Percentiles rank a stretch among this genome's conserved stretches.
Evolutionary conservation across 1,140 invertebrate genomes (phyloP).

Genomic region (Ostrea edulis): DNA sequence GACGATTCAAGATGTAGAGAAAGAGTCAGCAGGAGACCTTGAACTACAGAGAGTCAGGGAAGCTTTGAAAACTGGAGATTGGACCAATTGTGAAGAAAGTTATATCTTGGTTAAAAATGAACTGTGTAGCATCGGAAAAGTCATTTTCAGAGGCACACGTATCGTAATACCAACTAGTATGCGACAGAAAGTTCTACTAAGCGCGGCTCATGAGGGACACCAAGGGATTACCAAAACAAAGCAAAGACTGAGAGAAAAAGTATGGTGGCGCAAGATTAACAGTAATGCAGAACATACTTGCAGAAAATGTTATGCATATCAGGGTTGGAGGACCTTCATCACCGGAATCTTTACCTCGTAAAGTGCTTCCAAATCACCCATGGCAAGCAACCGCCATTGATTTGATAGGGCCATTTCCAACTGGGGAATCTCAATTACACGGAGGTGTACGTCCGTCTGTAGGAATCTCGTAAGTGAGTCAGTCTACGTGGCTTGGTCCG

Average conservation of each 20-base stretch:
- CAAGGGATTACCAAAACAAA: constrained; percentile 73
- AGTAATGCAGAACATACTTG: constrained; percentile 65
- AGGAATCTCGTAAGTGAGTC: no score
- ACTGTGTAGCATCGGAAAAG: constrained; percentile 52
- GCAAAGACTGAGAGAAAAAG: constrained; percentile 69
- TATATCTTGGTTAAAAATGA: constrained; percentile 54
- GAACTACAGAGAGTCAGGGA: constrained; percentile 44
- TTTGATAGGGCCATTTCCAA: constrained; percentile 57
- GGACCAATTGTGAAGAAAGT: constrained; percentile 29
- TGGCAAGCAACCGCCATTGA: constrained; percentile 66
- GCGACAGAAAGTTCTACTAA: background rate
- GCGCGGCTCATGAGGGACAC: constrained; percentile 72
- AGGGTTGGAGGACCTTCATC: background rate
- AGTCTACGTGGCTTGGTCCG: no score
- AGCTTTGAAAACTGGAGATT: background rate
- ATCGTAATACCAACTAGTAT: constrained; percentile 48
- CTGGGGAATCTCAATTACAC: no score
- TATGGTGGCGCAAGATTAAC: constrained; percentile 77
- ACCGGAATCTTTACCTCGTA: constrained; percentile 58
- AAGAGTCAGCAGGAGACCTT: constrained; percentile 26
- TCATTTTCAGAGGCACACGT: constrained; percentile 54
- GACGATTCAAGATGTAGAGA: constrained; percentile 31
- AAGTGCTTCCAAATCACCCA: constrained; percentile 58
- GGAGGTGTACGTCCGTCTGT: no score
- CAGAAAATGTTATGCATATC: constrained; percentile 58